phyloP scores from a whole-genome alignment of 2,888 invertebrate genomes.

The Arge pagana region DNA sequence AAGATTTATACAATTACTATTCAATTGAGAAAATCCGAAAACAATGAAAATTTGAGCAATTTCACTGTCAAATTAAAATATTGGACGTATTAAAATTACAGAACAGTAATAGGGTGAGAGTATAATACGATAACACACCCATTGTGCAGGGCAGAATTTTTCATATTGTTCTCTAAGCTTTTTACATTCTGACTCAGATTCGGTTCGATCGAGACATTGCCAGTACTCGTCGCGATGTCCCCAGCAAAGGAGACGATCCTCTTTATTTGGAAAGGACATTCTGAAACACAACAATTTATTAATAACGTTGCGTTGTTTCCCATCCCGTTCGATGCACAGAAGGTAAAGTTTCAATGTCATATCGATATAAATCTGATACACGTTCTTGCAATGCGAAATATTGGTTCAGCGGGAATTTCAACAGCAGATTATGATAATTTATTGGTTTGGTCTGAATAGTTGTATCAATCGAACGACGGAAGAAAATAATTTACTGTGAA shows the following conservation, averaged over 20 bases:
- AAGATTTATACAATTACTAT: slow-evolving; percentile 33
- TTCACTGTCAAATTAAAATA: slow-evolving; percentile 22
- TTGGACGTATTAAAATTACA: neutral
- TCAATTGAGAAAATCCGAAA: slow-evolving; percentile 10
- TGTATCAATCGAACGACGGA: too few relatives aligned
- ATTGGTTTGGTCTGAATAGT: too few relatives aligned
- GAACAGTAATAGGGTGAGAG: neutral
- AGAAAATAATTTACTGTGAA: too few relatives aligned
- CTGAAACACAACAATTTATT: slow-evolving; percentile 17
- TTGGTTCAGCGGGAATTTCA: too few relatives aligned
- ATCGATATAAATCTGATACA: too few relatives aligned
- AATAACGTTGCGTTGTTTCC: neutral
- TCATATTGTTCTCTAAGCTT: slow-evolving; percentile 76
- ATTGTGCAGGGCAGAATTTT: slow-evolving; percentile 77
- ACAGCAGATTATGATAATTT: too few relatives aligned
- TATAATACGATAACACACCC: slow-evolving; percentile 64
- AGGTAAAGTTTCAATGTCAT: too few relatives aligned
- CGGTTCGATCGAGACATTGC: slow-evolving; percentile 80
- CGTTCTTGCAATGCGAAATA: too few relatives aligned
- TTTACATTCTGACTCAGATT: slow-evolving; percentile 70
- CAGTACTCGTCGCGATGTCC: slow-evolving; percentile 83
- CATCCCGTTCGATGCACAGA: too few relatives aligned
- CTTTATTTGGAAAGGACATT: slow-evolving; percentile 84
- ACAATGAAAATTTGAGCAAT: slow-evolving; percentile 27
- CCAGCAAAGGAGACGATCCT: slow-evolving; percentile 84